phyloP scores from a whole-genome alignment of 2,888 invertebrate genomes.

The Camponotus fellah region DNA sequence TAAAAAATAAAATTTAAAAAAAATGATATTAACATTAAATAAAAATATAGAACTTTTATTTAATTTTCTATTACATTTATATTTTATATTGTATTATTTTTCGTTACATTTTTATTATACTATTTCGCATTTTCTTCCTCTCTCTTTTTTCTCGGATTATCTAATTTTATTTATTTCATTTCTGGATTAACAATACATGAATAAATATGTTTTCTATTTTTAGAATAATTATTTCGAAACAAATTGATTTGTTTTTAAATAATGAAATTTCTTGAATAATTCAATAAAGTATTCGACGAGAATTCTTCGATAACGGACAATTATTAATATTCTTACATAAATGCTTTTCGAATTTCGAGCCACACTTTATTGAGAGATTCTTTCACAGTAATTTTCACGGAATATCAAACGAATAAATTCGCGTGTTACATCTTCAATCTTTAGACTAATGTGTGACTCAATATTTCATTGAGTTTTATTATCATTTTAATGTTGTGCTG shows the following conservation, averaged over 20 bases:
- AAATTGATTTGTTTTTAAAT: neutral
- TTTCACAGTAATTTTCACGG: neutral
- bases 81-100: neutral
- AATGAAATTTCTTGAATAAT: neutral
- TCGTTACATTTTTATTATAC: neutral
- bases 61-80: neutral
- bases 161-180: neutral
- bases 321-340: slow-evolving; percentile 2
- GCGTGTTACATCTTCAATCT: slow-evolving; percentile 10
- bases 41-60: neutral
- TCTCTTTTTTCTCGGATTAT: neutral
- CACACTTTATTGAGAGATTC: neutral
- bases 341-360: neutral
- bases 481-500: neutral
- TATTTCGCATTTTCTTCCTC: neutral
- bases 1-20: neutral
- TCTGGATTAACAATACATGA: neutral
- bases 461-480: slow-evolving; percentile 6
- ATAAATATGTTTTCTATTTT: neutral
- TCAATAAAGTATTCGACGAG: neutral
- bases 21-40: neutral
- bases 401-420: slow-evolving; percentile 4
- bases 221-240: neutral
- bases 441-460: neutral
- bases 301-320: neutral